These are phyloP conservation scores for Eulemur rufifrons DNA, from an alignment of 2,113 vertebrate species.

Conservation along the genomic window DNA sequence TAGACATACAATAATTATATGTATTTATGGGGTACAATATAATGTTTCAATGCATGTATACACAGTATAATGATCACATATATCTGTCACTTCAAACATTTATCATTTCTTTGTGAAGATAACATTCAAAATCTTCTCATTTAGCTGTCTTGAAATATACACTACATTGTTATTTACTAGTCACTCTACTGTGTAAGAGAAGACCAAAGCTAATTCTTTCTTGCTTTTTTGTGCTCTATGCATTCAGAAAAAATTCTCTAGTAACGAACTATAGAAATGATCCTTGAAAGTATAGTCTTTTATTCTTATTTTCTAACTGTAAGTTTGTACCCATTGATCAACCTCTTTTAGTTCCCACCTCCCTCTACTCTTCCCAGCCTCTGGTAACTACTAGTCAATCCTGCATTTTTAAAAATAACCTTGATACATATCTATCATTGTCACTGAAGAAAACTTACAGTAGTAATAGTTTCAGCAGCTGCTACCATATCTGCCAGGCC, in stretches of 20 bases:
- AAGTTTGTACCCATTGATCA: neutral
- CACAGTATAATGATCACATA: neutral
- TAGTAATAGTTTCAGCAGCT: constrained; percentile 98
- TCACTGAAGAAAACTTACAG: constrained; percentile 88
- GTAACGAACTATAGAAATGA: too few relatives aligned
- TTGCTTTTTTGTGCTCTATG: too few relatives aligned
- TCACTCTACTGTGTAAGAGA: neutral
- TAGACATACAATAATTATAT: neutral
- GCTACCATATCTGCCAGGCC: constrained; percentile 99
- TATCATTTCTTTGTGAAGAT: neutral
- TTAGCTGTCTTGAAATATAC: neutral
- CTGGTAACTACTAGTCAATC: neutral
- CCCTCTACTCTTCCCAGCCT: neutral
- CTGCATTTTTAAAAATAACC: neutral
- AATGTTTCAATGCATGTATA: neutral
- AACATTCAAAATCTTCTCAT: neutral
- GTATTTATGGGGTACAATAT: neutral
- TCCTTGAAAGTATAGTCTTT: too few relatives aligned
- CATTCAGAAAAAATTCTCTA: too few relatives aligned
- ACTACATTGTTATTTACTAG: neutral
- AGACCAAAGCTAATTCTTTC: neutral
- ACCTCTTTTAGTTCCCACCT: neutral
- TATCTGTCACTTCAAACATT: neutral
- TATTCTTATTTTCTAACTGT: neutral
- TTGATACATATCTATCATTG: neutral